Evolutionary conservation across 2,113 vertebrate species (phyloP), one percentile per base, ranked within the genome.

Genomic region (Campylomormyrus tamandua): DNA sequence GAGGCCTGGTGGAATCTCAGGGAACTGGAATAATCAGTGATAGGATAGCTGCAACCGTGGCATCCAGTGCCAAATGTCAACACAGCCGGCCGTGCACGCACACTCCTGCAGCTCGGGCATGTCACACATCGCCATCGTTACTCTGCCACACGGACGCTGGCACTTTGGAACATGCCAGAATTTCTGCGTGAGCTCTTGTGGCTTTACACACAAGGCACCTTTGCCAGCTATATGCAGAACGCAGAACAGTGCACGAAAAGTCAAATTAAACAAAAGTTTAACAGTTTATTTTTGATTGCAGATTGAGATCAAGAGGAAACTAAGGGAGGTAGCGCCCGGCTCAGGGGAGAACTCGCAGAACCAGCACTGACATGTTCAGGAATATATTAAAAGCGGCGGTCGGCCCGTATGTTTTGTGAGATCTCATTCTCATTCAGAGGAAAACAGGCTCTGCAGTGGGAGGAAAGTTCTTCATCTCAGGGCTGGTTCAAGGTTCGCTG

Each of bases 401-500:
- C 19, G 49, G 90, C 91, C 89, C 90, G 88, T 92, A 87, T 77
- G 77, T 91, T 90, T 90, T 90, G 56, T 53, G 87, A 89, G 89
- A 90, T 90, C 90, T 92, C 91, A 46, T 92, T 93, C 90, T 92
- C 92, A 90, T 91, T 91, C 92, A 89, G 90, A 80, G 90, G 90
- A 56, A 91, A 88, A 87, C 31, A 87, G 89, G 88, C 94, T 93
- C 92, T 91, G 39, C 56, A 24, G 77, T 91, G 86, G 53, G 86
- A 89, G 83, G 92, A 92, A 95, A 95, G 94, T 95, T 93, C 93
- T 93, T 94, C 93, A 94, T 94, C 95, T 95, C 93, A 92, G 94
- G 93, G 93, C 93, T 93, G 92, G 95, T 95, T 96, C 94, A 95
- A 95, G 95, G 95, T 95, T 93, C 90, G 66, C 93, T 95, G 94